A percentile compares a stretch with the other conserved stretches of the same genome.
Evolutionary conservation across 2,113 vertebrate genomes (phyloP).

Genomic region (Spermophilus dauricus): DNA sequence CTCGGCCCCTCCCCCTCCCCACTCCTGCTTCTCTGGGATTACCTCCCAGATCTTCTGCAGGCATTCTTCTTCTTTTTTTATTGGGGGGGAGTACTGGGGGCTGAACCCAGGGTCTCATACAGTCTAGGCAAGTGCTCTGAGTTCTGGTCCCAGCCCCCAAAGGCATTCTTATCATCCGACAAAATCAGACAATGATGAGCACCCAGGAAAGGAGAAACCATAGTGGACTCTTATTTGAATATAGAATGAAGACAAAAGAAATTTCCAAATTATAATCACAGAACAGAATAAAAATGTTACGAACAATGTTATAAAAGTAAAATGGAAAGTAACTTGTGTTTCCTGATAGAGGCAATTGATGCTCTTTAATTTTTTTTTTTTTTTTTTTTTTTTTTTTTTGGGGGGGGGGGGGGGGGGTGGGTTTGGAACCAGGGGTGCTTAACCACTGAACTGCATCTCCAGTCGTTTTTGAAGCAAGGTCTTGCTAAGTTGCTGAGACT

Average conservation of each 20-base stretch:
- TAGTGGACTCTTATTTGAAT: neutral
- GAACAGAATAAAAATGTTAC: neutral
- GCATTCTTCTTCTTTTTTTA: neutral
- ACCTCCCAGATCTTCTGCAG: neutral
- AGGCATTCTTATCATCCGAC: neutral
- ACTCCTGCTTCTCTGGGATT: too few relatives aligned
- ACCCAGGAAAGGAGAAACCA: neutral
- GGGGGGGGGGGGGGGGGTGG: too few relatives aligned
- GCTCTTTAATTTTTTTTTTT: neutral
- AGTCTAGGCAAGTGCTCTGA: too few relatives aligned
- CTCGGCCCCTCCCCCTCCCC: neutral
- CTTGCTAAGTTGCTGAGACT: too few relatives aligned
- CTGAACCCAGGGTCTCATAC: too few relatives aligned
- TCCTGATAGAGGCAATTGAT: neutral
- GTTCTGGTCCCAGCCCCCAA: too few relatives aligned
- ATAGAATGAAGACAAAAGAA: constrained; percentile 3
- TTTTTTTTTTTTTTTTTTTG: neutral
- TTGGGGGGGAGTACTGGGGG: too few relatives aligned
- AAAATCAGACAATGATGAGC: neutral
- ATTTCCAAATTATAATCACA: neutral
- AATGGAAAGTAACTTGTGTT: neutral
- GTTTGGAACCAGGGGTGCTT: too few relatives aligned
- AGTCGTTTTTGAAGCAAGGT: too few relatives aligned
- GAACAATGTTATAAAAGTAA: neutral
- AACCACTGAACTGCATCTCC: too few relatives aligned